Evolutionary conservation across 2,888 invertebrate genomes (phyloP).

Genomic region (Tenthredo livida): DNA sequence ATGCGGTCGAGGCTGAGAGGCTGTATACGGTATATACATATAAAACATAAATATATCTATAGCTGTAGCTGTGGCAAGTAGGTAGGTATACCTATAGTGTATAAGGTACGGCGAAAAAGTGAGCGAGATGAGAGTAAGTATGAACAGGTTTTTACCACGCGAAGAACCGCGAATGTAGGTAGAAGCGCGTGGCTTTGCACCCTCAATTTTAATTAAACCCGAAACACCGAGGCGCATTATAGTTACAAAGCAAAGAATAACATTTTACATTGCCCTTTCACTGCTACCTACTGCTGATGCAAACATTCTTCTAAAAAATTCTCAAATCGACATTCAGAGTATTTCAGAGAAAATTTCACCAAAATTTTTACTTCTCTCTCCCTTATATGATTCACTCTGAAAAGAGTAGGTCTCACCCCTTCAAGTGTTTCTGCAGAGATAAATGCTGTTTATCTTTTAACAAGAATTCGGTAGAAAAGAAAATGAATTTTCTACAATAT

Average conservation of each 20-base stretch:
- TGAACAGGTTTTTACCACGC: not conserved
- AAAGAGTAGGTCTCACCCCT: not conserved
- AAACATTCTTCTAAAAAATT: not conserved
- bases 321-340: not conserved
- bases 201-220: conserved; percentile 31
- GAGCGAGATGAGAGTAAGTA: not conserved
- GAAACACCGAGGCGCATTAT: conserved; percentile 31
- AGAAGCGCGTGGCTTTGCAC: conserved; percentile 25
- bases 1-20: not conserved
- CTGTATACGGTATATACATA: not conserved
- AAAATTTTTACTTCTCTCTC: not conserved
- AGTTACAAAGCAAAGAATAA: conserved; percentile 11
- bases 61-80: no score
- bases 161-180: conserved; percentile 37
- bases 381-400: not conserved
- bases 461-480: not conserved
- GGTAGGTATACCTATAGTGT: not conserved
- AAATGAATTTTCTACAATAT: not conserved
- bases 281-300: not conserved
- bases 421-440: not conserved
- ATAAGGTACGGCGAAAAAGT: not conserved
- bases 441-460: not conserved
- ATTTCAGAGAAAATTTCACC: not conserved
- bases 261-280: conserved; percentile 18
- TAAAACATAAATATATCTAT: no score